Evolutionary conservation across 1,140 invertebrate species (phyloP).

Genomic region (Conus betulinus): DNA sequence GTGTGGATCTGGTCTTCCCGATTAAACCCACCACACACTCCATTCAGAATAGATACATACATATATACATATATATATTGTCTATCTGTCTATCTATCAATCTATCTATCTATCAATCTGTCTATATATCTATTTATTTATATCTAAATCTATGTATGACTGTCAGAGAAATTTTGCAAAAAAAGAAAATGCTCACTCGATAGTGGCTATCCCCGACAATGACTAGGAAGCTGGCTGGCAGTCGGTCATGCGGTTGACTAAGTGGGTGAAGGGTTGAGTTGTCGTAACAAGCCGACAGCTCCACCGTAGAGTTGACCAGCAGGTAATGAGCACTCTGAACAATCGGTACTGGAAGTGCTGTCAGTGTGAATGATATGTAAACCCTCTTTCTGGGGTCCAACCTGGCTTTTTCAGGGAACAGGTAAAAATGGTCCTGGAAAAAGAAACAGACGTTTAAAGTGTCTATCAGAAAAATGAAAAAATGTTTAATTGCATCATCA

Average conservation of each 20-base stretch:
- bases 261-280: not conserved
- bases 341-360: not conserved
- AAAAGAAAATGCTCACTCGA: not conserved
- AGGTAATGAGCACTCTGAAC: not conserved
- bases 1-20: no score
- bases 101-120: no score
- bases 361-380: not conserved
- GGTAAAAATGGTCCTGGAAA: not conserved
- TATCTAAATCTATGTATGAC: no score
- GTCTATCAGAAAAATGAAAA: no score
- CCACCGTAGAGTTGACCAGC: not conserved
- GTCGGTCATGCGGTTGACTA: not conserved
- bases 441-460: not conserved
- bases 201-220: not conserved
- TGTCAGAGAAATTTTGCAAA: not conserved
- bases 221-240: not conserved
- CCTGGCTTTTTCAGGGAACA: not conserved
- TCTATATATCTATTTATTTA: no score
- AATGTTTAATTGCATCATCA: no score
- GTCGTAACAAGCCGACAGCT: not conserved
- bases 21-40: no score
- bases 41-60: no score
- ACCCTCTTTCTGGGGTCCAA: not conserved
- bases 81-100: no score
- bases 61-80: no score